Percentiles rank a stretch among this genome's conserved stretches.
These are phyloP conservation scores for Caranx melampygus DNA, from an alignment of 2,113 vertebrate genomes.

Conservation along the genomic window DNA sequence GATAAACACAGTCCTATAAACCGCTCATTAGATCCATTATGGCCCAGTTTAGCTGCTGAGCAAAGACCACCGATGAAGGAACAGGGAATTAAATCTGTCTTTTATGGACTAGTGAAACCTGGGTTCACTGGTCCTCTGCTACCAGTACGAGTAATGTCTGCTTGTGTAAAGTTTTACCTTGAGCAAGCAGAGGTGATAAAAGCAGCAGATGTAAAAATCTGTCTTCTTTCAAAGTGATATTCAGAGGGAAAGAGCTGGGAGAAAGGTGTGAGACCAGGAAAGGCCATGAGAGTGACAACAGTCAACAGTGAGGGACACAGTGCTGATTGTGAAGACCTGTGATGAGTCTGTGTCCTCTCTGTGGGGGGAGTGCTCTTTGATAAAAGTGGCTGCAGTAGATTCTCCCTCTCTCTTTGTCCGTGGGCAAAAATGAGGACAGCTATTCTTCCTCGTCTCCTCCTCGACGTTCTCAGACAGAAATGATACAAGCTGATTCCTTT, in stretches of 20 bases:
- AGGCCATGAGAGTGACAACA: background rate
- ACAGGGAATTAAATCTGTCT: background rate
- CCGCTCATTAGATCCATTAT: slow-evolving; percentile 49
- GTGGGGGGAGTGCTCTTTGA: slow-evolving; percentile 56
- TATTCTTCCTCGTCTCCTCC: slow-evolving; percentile 9
- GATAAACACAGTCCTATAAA: slow-evolving; percentile 26
- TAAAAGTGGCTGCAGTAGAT: slow-evolving; percentile 28
- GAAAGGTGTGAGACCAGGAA: background rate
- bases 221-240: background rate
- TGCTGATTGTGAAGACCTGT: slow-evolving; percentile 52
- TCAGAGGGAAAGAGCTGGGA: slow-evolving; percentile 19
- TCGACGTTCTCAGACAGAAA: slow-evolving; percentile 31
- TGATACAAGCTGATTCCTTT: slow-evolving; percentile 48
- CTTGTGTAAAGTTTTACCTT: slow-evolving; percentile 7
- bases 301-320: too few relatives aligned
- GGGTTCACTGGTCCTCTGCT: background rate
- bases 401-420: slow-evolving; percentile 25
- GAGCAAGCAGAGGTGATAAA: slow-evolving; percentile 25
- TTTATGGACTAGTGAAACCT: slow-evolving; percentile 43
- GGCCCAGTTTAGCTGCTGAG: slow-evolving; percentile 21
- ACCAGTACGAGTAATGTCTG: background rate
- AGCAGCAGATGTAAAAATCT: background rate
- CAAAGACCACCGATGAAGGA: background rate
- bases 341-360: slow-evolving; percentile 53
- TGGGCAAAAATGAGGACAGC: slow-evolving; percentile 47